Conservation (phyloP, 2,888 invertebrate species). For the Melanotus villosus region DNA sequence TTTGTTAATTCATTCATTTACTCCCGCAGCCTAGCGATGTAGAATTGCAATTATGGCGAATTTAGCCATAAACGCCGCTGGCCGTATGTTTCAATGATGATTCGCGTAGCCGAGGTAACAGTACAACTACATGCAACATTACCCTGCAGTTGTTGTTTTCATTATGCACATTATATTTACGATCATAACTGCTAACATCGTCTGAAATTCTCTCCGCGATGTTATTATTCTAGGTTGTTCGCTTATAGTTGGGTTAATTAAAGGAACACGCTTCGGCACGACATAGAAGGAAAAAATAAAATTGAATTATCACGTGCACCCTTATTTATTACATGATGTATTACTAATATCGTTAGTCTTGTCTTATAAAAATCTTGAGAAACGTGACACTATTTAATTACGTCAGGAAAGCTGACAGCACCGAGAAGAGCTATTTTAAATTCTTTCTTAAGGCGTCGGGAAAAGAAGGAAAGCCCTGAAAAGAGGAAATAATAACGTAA, state of each 20-base stretch:
- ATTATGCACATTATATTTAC: conserved; percentile 12
- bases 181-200: background rate
- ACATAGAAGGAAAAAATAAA: background rate
- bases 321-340: background rate
- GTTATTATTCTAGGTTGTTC: no score
- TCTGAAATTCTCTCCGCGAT: background rate
- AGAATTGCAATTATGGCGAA: conserved; percentile 6
- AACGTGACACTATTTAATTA: conserved; percentile 12
- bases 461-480: no score
- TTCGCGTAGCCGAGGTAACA: background rate
- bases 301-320: background rate
- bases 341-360: conserved; percentile 10
- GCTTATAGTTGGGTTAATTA: background rate
- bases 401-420: background rate
- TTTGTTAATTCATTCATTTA: conserved; percentile 27
- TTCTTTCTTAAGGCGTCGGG: background rate
- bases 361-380: conserved; percentile 1
- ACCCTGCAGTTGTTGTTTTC: conserved; percentile 1
- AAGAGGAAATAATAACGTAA: no score
- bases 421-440: background rate
- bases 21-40: background rate
- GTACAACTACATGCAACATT: conserved; percentile 6
- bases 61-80: conserved; percentile 1
- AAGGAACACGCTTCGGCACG: background rate
- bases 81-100: conserved; percentile 4